phyloP scores from a whole-genome alignment of 2,797 vertebrate species.

The Centropyge bicolor region DNA sequence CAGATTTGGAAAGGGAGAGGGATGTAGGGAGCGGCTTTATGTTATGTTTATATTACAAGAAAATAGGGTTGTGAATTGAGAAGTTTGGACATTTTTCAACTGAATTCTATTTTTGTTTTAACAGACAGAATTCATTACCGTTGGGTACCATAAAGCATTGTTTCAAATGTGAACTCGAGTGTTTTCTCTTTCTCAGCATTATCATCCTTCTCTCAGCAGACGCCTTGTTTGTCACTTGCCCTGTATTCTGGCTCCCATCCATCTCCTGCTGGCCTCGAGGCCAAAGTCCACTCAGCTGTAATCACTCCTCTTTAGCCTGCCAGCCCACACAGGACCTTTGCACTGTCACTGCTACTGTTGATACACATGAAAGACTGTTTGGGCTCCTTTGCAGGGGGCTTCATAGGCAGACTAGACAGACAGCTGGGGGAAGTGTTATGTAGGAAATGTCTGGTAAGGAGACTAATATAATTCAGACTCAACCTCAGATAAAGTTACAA shows the following conservation, averaged over 20 bases:
- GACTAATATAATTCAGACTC: conserved; percentile 47
- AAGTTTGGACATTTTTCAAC: too few relatives aligned
- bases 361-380: conserved; percentile 13
- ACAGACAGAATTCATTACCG: too few relatives aligned
- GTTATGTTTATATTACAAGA: too few relatives aligned
- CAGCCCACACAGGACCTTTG: conserved; percentile 73
- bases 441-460: conserved; percentile 46
- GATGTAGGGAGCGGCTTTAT: too few relatives aligned
- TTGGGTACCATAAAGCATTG: too few relatives aligned
- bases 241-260: conserved; percentile 55
- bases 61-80: too few relatives aligned
- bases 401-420: conserved; percentile 29
- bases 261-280: conserved; percentile 57
- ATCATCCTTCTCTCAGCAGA: conserved; percentile 33
- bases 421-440: conserved; percentile 27
- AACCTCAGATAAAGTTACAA: conserved; percentile 56
- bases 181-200: conserved; percentile 18
- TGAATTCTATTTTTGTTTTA: too few relatives aligned
- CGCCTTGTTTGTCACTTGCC: conserved; percentile 59
- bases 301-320: conserved; percentile 69
- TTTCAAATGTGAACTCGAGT: not conserved
- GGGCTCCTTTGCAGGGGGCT: conserved; percentile 1
- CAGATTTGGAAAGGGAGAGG: too few relatives aligned
- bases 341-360: conserved; percentile 54
- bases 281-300: conserved; percentile 67